Conservation (phyloP, 2,888 invertebrate species). For the Stenurella melanura region DNA sequence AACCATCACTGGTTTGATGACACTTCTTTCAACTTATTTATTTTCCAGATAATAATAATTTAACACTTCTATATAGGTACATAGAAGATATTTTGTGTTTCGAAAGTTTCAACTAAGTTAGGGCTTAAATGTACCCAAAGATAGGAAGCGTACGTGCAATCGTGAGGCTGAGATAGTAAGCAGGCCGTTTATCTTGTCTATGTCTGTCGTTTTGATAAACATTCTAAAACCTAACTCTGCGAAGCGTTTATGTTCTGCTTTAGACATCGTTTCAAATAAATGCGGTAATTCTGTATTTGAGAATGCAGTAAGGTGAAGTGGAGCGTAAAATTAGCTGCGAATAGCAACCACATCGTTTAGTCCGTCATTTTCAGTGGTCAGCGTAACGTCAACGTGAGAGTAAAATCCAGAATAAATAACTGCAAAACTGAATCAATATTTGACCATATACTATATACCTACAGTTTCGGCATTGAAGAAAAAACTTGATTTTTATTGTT, state of each 20-base stretch:
- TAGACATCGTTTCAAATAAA: conserved; percentile 9
- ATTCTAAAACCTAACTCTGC: not conserved
- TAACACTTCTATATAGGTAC: too few relatives aligned
- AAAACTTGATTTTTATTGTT: too few relatives aligned
- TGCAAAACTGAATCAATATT: too few relatives aligned
- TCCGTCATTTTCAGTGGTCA: not conserved
- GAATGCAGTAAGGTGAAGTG: not conserved
- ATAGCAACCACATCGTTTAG: not conserved
- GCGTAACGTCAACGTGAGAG: not conserved
- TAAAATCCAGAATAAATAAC: too few relatives aligned
- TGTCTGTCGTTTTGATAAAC: not conserved
- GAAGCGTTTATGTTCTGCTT: not conserved
- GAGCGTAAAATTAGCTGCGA: not conserved
- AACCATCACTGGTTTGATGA: too few relatives aligned
- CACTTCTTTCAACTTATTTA: too few relatives aligned
- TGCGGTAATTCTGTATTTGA: not conserved
- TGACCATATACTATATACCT: too few relatives aligned
- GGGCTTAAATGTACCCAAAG: not conserved
- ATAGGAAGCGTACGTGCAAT: not conserved
- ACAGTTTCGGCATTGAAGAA: too few relatives aligned
- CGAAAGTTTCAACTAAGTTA: not conserved
- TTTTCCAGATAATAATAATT: too few relatives aligned
- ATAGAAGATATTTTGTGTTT: not conserved
- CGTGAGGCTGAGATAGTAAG: not conserved
- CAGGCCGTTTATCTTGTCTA: not conserved